A percentile compares a stretch with the other conserved stretches of the same genome.
These are phyloP conservation scores for Passer montanus DNA, from an alignment of 2,113 vertebrate genomes.

Conservation along the genomic window DNA sequence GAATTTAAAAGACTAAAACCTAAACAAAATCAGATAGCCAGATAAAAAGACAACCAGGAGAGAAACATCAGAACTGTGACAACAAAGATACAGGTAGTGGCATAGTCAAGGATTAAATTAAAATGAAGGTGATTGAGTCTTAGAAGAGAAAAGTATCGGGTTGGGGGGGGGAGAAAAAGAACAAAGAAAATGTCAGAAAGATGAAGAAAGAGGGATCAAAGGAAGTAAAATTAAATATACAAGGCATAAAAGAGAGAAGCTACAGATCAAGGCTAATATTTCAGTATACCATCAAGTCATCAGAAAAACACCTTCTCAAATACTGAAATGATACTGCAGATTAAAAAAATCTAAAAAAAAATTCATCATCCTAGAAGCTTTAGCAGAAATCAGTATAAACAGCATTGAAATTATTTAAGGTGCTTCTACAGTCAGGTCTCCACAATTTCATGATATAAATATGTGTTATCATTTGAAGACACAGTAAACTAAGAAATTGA, in stretches of 20 bases:
- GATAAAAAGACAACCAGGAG: constrained; percentile 39
- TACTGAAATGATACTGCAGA: neutral
- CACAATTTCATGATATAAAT: neutral
- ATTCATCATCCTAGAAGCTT: neutral
- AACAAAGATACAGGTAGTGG: neutral
- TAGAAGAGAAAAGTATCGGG: neutral
- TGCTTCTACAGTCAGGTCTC: neutral
- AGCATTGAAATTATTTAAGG: neutral
- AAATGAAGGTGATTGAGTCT: neutral
- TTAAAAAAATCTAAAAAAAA: neutral
- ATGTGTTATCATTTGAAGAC: neutral
- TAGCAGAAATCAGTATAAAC: neutral
- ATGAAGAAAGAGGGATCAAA: constrained; percentile 46
- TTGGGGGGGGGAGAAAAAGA: neutral
- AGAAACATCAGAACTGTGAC: constrained; percentile 30
- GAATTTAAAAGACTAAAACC: constrained; percentile 49
- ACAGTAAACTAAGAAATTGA: neutral
- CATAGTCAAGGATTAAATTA: constrained; percentile 28
- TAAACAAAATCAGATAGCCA: constrained; percentile 32
- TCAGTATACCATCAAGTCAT: neutral
- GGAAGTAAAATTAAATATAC: constrained; percentile 39
- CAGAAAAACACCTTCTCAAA: neutral
- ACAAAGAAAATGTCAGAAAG: constrained; percentile 28
- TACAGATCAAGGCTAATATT: constrained; percentile 7
- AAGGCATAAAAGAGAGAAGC: constrained; percentile 15